A percentile compares a stretch with the other conserved stretches of the same genome.
Conservation (phyloP, 2,888 invertebrate species). For the Chironomus riparius region DNA sequence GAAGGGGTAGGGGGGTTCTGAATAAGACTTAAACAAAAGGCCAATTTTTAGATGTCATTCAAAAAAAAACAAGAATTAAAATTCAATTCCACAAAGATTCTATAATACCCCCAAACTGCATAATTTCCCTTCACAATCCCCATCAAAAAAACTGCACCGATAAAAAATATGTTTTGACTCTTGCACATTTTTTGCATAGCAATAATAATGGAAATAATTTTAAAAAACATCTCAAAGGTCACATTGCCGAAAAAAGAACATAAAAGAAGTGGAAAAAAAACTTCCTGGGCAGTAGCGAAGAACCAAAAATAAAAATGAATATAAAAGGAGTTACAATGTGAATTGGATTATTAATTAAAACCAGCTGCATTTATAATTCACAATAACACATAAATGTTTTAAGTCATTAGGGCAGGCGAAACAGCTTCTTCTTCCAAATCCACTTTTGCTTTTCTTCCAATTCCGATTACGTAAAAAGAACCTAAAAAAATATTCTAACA, state of each 20-base stretch:
- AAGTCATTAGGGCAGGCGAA: not conserved
- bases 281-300: conserved; percentile 13
- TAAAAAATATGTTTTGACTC: too few species aligned
- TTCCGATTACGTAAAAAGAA: not conserved
- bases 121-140: not conserved
- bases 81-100: too few species aligned
- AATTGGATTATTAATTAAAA: conserved; percentile 23
- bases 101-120: too few species aligned
- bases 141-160: too few species aligned
- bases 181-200: not conserved
- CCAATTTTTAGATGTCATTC: too few species aligned
- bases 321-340: not conserved
- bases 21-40: too few species aligned
- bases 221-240: conserved; percentile 4
- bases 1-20: too few species aligned
- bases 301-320: not conserved
- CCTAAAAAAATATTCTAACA: not conserved
- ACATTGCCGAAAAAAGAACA: conserved; percentile 18
- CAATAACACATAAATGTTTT: not conserved
- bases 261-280: not conserved
- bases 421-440: not conserved
- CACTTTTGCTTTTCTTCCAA: too few species aligned
- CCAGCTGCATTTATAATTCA: conserved; percentile 14
- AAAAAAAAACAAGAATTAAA: too few species aligned
- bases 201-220: not conserved